A percentile compares a stretch with the other conserved stretches of the same genome.
Conservation (phyloP, 2,113 vertebrate genomes). For the Phrynosoma blainvillii region DNA sequence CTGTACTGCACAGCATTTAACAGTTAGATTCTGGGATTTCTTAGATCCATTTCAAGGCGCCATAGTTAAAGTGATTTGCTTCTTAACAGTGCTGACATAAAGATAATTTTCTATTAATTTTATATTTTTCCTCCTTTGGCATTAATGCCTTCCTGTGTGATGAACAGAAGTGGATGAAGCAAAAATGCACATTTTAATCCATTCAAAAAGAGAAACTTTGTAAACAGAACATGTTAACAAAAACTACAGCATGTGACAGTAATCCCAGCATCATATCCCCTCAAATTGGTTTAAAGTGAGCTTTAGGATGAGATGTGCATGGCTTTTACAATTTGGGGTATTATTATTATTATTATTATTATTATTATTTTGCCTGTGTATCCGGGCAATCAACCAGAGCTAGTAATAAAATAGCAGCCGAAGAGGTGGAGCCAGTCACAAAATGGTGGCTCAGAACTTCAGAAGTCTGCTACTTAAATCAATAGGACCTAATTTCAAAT, state of each 20-base stretch:
- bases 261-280: background rate
- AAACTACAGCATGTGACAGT: background rate
- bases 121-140: background rate
- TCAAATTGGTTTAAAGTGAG: background rate
- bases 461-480: no score
- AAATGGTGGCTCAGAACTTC: no score
- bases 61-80: slow-evolving; percentile 6
- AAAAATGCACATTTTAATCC: background rate
- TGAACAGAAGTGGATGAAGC: no score
- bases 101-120: no score
- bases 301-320: no score
- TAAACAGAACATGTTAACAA: background rate
- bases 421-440: no score
- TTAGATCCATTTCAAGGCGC: background rate
- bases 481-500: no score
- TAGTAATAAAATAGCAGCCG: no score
- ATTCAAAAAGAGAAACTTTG: background rate
- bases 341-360: no score
- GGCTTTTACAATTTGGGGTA: no score
- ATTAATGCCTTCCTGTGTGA: background rate
- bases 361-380: no score
- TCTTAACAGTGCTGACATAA: background rate
- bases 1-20: background rate
- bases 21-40: background rate
- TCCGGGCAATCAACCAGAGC: no score